Evolutionary conservation across 2,888 invertebrate species (phyloP).

Genomic region (Melitaea athalia): DNA sequence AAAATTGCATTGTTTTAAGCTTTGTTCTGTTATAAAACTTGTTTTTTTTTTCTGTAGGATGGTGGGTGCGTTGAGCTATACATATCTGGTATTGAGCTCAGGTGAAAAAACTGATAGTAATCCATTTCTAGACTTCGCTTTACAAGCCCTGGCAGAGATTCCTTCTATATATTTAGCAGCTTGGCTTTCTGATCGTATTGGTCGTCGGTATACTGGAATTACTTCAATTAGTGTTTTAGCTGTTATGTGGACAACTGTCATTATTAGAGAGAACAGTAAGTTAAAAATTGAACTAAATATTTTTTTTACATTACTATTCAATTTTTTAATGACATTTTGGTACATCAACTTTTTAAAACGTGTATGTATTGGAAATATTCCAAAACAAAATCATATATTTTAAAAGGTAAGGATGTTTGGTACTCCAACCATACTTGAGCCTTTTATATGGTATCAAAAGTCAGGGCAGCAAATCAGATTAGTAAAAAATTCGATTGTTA

Average conservation of each 20-base stretch:
- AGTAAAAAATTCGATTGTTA: too few species aligned
- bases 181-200: constrained; percentile 62
- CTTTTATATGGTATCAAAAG: too few species aligned
- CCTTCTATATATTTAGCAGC: constrained; percentile 84
- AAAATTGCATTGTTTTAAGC: constrained; percentile 11
- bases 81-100: constrained; percentile 74
- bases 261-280: constrained; percentile 48
- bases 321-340: too few species aligned
- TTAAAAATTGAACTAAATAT: neutral
- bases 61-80: constrained; percentile 75
- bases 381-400: too few species aligned
- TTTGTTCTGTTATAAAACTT: constrained; percentile 21
- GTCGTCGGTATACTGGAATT: constrained; percentile 56
- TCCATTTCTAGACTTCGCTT: constrained; percentile 85
- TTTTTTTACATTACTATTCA: too few species aligned
- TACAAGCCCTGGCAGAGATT: constrained; percentile 84
- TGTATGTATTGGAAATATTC: too few species aligned
- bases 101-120: constrained; percentile 82
- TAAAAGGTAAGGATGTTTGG: too few species aligned
- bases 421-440: too few species aligned
- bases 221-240: constrained; percentile 48
- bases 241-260: constrained; percentile 50
- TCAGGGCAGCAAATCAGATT: too few species aligned
- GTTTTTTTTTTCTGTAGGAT: constrained; percentile 58
- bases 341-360: too few species aligned